Percentiles rank a stretch among this genome's conserved stretches.
Conservation (phyloP, 2,113 vertebrate species). For the Campylorhamphus procurvoides region DNA sequence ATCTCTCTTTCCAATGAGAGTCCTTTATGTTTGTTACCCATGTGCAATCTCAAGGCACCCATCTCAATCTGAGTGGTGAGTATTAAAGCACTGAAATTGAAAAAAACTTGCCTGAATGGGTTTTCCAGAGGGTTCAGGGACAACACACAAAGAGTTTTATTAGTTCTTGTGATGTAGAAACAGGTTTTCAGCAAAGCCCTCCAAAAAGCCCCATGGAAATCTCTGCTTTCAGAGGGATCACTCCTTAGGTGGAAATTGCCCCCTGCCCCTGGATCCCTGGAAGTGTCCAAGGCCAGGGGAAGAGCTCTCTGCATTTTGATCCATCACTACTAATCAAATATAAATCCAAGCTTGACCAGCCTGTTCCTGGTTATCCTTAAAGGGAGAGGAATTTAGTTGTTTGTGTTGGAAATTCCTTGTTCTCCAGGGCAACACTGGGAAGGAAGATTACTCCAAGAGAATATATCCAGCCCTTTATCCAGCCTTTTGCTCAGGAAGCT, state of each 20-base stretch:
- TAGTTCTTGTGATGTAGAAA: neutral
- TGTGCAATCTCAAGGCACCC: neutral
- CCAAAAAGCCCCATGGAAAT: neutral
- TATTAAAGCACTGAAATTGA: neutral
- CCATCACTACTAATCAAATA: too few relatives aligned
- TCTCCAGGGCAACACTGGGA: neutral
- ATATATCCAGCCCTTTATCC: neutral
- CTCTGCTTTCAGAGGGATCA: neutral
- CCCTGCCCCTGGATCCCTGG: neutral
- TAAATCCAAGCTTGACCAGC: too few relatives aligned
- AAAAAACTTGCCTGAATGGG: neutral
- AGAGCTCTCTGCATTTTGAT: too few relatives aligned
- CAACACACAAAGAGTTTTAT: neutral
- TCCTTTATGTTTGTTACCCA: neutral
- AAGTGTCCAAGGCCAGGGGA: neutral
- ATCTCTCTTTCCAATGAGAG: neutral
- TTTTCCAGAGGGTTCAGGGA: neutral
- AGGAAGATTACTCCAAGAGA: neutral
- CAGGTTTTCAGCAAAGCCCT: neutral
- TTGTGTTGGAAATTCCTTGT: neutral
- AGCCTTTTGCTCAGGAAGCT: neutral
- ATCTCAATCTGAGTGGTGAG: neutral
- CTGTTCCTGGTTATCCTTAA: too few relatives aligned
- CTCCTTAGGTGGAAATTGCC: neutral
- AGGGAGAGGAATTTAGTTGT: neutral